Conservation (phyloP, 2,797 vertebrate species). For the Aselliscus stoliczkanus region DNA sequence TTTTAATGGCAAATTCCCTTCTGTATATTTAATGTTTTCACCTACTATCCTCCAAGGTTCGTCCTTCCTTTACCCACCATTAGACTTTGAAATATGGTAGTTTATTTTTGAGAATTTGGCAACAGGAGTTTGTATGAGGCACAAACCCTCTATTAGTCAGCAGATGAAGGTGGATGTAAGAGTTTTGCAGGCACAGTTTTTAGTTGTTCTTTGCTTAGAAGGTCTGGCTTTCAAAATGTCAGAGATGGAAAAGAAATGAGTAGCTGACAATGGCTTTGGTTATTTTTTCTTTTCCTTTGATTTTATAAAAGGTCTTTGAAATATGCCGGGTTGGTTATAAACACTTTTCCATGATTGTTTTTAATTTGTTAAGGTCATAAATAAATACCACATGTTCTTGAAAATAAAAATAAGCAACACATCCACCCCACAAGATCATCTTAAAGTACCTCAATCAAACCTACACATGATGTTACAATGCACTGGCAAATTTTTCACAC, state of each 20-base stretch:
- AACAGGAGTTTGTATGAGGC: background rate
- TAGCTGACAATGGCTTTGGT: conserved; percentile 61
- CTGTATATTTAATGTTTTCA: background rate
- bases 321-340: conserved; percentile 65
- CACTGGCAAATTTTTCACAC: background rate
- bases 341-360: conserved; percentile 76
- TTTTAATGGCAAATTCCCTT: background rate
- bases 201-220: conserved; percentile 36
- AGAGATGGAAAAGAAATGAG: conserved; percentile 64
- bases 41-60: background rate
- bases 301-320: conserved; percentile 75
- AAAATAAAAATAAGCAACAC: conserved; percentile 69
- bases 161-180: background rate
- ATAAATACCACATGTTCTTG: conserved; percentile 74
- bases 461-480: background rate
- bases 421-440: conserved; percentile 9
- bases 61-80: background rate
- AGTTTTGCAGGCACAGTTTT: background rate
- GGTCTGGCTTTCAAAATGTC: conserved; percentile 49
- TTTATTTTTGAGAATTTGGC: conserved; percentile 43
- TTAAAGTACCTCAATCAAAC: conserved; percentile 21
- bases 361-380: conserved; percentile 77
- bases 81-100: background rate
- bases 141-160: background rate
- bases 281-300: conserved; percentile 69